Percentiles rank a stretch among this genome's conserved stretches.
Evolutionary conservation across 2,113 vertebrate species (phyloP).

Genomic region (Rhagologus leucostigma): DNA sequence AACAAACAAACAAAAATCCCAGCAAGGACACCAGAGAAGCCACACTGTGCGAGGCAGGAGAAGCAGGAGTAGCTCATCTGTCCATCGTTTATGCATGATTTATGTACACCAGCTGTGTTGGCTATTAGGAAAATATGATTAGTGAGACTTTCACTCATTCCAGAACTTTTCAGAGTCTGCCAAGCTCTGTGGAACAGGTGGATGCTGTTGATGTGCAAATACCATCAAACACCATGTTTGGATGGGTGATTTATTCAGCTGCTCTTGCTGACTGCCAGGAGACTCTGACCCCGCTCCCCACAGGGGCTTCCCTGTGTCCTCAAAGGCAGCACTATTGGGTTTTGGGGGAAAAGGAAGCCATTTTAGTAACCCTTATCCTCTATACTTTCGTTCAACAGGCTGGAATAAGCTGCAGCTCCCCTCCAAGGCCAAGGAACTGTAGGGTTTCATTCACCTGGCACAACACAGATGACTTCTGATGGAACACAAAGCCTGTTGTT

Average conservation of each 20-base stretch:
- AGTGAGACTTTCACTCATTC: background rate
- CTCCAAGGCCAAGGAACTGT: background rate
- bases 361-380: background rate
- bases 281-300: background rate
- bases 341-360: background rate
- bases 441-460: background rate
- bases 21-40: conserved; percentile 44
- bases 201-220: background rate
- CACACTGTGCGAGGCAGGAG: conserved; percentile 40
- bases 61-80: conserved; percentile 19
- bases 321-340: background rate
- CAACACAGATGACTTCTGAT: background rate
- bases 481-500: background rate
- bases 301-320: background rate
- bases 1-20: conserved; percentile 21
- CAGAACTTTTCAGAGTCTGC: background rate
- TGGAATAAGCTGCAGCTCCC: background rate
- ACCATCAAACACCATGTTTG: background rate
- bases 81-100: background rate
- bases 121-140: background rate
- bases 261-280: background rate
- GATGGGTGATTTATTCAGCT: background rate
- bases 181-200: background rate
- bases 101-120: background rate
- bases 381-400: background rate